A percentile compares a stretch with the other conserved stretches of the same genome.
These are phyloP conservation scores for Lagocephalus sceleratus DNA, from an alignment of 2,797 vertebrate genomes.

Conservation along the genomic window DNA sequence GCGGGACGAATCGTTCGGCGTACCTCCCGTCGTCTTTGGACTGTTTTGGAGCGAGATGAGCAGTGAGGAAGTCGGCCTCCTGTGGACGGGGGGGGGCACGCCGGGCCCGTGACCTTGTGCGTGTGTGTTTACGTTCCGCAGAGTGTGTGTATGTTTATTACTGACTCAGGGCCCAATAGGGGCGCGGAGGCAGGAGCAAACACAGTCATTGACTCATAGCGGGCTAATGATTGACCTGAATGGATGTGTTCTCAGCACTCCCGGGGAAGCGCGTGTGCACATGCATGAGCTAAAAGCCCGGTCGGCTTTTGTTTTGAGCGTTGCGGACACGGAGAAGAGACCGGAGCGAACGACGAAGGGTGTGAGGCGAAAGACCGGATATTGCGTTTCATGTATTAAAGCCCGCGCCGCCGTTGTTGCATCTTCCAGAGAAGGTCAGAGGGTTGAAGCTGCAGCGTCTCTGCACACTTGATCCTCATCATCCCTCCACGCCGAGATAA, in stretches of 20 bases:
- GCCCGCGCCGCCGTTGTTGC: conserved; percentile 26
- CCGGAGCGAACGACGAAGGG: too few relatives aligned
- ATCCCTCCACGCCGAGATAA: conserved; percentile 11
- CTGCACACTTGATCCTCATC: neutral
- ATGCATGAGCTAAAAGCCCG: conserved; percentile 8
- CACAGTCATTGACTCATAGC: conserved; percentile 61
- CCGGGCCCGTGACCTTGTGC: conserved; percentile 49
- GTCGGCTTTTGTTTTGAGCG: neutral
- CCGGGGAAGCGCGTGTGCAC: conserved; percentile 29
- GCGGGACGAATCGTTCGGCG: too few relatives aligned
- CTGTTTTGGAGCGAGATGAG: too few relatives aligned
- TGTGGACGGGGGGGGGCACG: conserved; percentile 53
- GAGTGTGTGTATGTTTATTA: conserved; percentile 12
- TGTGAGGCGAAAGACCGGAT: neutral
- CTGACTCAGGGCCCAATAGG: conserved; percentile 30
- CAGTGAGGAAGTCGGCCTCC: too few relatives aligned
- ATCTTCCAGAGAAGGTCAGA: conserved; percentile 45
- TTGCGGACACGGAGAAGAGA: neutral
- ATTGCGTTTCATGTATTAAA: conserved; percentile 11
- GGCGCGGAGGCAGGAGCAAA: conserved; percentile 60
- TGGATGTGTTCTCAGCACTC: conserved; percentile 31
- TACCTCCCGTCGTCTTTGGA: too few relatives aligned
- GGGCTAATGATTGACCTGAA: conserved; percentile 73
- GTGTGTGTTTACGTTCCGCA: conserved; percentile 9
- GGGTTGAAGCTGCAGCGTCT: neutral